Conservation (phyloP, 2,797 vertebrate genomes). For the Antrozous pallidus region DNA sequence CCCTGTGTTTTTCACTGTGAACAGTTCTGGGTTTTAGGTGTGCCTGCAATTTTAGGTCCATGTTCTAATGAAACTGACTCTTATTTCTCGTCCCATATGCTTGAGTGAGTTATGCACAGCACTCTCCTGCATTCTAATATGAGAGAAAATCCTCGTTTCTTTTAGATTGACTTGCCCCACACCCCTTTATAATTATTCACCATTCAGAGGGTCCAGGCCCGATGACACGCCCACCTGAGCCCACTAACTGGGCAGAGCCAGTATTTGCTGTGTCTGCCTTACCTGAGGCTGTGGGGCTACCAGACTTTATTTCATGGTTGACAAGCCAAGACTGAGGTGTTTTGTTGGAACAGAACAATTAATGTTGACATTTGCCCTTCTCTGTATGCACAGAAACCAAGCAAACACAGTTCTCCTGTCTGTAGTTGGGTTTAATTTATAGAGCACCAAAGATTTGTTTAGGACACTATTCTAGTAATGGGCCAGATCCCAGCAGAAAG, state of each 20-base stretch:
- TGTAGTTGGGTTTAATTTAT: not conserved
- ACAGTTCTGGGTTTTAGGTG: rapidly evolving
- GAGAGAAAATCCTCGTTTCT: not conserved
- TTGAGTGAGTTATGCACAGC: not conserved
- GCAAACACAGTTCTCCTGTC: rapidly evolving
- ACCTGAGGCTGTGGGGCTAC: not conserved
- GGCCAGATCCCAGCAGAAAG: not conserved
- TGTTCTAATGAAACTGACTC: not conserved
- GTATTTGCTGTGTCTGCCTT: not conserved
- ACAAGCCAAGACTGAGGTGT: rapidly evolving
- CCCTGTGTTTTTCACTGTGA: not conserved
- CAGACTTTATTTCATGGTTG: rapidly evolving
- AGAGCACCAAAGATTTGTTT: not conserved
- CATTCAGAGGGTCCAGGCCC: rapidly evolving
- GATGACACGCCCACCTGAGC: not conserved
- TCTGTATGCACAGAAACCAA: too few species aligned
- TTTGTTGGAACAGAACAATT: not conserved
- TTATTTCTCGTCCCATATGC: not conserved
- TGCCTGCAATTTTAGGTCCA: not conserved
- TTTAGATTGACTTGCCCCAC: not conserved
- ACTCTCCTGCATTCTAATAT: not conserved
- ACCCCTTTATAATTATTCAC: not conserved
- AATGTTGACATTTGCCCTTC: not conserved
- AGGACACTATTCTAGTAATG: not conserved
- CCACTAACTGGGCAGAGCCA: rapidly evolving